Evolutionary conservation across 2,888 invertebrate species (phyloP).

Genomic region (Callyntrura sp.): DNA sequence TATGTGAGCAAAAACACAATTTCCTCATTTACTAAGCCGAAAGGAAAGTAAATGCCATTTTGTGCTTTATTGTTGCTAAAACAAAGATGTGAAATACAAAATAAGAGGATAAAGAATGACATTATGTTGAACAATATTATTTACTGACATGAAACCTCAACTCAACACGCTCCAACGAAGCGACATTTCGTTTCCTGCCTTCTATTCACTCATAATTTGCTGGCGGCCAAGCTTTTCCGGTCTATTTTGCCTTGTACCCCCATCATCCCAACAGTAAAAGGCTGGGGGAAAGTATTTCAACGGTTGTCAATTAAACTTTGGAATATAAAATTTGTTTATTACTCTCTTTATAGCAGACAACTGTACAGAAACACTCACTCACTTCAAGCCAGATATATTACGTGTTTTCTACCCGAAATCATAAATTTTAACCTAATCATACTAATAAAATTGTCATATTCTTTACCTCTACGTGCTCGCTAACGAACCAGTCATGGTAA

Average conservation of each 20-base stretch:
- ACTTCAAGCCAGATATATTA: background rate
- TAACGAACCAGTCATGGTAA: too few species aligned
- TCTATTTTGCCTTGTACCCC: background rate
- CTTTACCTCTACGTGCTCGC: too few species aligned
- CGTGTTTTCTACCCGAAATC: background rate
- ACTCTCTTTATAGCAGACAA: too few species aligned
- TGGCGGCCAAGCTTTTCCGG: background rate
- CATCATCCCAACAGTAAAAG: background rate
- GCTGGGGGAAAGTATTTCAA: slow-evolving; percentile 10
- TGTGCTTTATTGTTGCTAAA: background rate
- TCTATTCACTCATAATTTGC: background rate
- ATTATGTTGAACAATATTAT: background rate
- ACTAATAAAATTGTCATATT: too few species aligned
- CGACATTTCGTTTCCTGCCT: background rate
- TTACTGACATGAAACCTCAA: background rate
- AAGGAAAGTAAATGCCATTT: background rate
- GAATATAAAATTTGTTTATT: background rate
- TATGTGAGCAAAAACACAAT: background rate
- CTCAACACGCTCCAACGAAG: background rate
- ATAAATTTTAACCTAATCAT: background rate
- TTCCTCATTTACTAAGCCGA: slow-evolving; percentile 8
- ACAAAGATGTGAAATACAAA: background rate
- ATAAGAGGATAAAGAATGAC: too few species aligned
- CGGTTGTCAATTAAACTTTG: slow-evolving; percentile 33
- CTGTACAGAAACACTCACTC: too few species aligned